Percentiles rank a stretch among this genome's conserved stretches.
Conservation (phyloP, 2,797 vertebrate genomes). For the Rallus crepitans region DNA sequence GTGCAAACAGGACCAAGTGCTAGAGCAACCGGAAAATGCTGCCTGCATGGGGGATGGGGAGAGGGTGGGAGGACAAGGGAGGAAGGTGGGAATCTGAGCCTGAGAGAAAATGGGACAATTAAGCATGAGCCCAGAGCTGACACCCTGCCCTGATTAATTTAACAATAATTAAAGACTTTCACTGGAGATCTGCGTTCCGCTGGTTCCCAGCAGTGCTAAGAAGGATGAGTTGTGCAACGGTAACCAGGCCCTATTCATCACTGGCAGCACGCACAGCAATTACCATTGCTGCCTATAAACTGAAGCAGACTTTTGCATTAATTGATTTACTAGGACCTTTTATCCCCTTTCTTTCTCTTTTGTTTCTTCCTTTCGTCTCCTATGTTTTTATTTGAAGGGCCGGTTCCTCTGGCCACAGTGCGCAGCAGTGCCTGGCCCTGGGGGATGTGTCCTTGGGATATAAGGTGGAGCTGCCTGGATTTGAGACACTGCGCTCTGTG, state of each 20-base stretch:
- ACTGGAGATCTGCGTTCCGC: not conserved
- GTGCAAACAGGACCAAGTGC: not conserved
- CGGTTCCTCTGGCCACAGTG: not conserved
- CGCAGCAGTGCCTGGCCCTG: not conserved
- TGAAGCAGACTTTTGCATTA: constrained; percentile 45
- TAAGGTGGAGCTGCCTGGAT: constrained; percentile 3
- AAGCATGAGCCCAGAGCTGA: constrained; percentile 20
- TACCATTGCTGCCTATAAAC: constrained; percentile 43
- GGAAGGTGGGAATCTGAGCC: not conserved
- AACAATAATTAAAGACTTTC: constrained; percentile 55
- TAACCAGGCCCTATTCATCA: constrained; percentile 55
- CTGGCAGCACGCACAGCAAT: constrained; percentile 35
- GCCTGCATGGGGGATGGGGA: not conserved
- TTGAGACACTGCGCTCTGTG: not conserved
- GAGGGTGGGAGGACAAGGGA: not conserved
- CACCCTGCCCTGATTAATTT: constrained; percentile 55
- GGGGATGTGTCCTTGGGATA: not conserved
- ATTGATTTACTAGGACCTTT: constrained; percentile 50
- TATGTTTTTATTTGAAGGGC: constrained; percentile 38
- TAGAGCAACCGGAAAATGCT: not conserved
- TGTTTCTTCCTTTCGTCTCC: constrained; percentile 30
- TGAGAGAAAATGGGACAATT: constrained; percentile 18
- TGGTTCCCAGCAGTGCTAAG: not conserved
- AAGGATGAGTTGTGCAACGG: constrained; percentile 21
- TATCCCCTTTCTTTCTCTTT: constrained; percentile 52